phyloP scores from a whole-genome alignment of 2,888 invertebrate species.

The Entomobrya multifasciata region DNA sequence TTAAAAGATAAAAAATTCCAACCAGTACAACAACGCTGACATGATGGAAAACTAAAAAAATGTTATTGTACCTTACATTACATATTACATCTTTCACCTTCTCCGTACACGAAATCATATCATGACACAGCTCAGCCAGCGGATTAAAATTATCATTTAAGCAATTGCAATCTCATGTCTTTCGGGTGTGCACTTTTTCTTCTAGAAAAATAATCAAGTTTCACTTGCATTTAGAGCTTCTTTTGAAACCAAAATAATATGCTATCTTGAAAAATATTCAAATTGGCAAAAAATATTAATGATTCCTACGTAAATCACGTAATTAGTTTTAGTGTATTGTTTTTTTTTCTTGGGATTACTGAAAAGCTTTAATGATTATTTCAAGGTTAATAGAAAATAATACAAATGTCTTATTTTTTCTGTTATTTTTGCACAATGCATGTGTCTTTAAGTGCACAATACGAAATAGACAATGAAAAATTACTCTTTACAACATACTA shows the following conservation, averaged over 20 bases:
- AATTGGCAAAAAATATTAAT: conserved; percentile 9
- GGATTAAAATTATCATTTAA: not conserved
- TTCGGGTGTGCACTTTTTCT: not conserved
- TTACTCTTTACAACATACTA: not conserved
- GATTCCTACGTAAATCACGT: not conserved
- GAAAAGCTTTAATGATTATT: not conserved
- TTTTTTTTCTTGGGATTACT: too few relatives aligned
- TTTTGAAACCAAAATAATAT: not conserved
- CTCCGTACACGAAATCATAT: not conserved
- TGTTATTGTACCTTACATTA: not conserved
- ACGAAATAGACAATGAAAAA: not conserved
- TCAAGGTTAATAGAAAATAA: not conserved
- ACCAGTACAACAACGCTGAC: not conserved
- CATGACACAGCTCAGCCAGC: not conserved
- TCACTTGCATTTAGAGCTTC: not conserved
- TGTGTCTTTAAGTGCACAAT: not conserved
- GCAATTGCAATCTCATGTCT: too few relatives aligned
- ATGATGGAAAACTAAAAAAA: not conserved
- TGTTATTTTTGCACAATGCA: not conserved
- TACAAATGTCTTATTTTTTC: not conserved
- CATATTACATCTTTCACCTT: not conserved
- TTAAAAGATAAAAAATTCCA: not conserved
- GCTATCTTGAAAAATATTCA: not conserved
- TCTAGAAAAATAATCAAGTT: too few relatives aligned
- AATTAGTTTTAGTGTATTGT: too few relatives aligned